phyloP scores from a whole-genome alignment of 2,888 invertebrate genomes.

The Rhamnusium bicolor region DNA sequence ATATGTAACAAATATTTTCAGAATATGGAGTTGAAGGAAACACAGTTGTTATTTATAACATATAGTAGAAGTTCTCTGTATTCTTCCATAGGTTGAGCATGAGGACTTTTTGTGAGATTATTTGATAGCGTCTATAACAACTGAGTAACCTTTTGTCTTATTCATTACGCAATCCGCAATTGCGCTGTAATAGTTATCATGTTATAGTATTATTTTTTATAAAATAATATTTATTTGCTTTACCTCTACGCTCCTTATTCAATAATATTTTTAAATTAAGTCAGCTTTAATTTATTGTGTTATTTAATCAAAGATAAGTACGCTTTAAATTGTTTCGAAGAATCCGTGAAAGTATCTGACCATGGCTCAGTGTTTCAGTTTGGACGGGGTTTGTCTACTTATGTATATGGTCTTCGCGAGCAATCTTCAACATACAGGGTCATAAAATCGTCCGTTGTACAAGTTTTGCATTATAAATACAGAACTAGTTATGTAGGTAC shows the following conservation, averaged over 20 bases:
- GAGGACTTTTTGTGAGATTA: background rate
- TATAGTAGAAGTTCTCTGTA: too few relatives aligned
- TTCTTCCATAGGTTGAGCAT: background rate
- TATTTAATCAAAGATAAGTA: background rate
- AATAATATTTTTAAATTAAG: background rate
- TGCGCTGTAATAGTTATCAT: background rate
- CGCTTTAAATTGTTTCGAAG: background rate
- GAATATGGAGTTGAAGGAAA: too few relatives aligned
- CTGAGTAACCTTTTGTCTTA: background rate
- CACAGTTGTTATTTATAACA: too few relatives aligned
- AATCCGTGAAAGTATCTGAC: background rate
- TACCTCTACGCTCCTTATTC: background rate
- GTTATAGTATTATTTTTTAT: background rate
- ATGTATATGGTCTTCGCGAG: background rate
- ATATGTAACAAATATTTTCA: too few relatives aligned
- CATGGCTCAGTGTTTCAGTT: background rate
- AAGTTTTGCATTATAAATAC: background rate
- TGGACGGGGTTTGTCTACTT: too few relatives aligned
- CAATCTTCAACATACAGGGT: conserved; percentile 1
- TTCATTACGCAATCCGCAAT: background rate
- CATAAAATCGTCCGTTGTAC: conserved; percentile 4
- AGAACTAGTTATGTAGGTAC: background rate
- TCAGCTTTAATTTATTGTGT: background rate
- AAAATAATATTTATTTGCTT: background rate
- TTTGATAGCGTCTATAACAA: background rate